A percentile compares a stretch with the other conserved stretches of the same genome.
These are phyloP conservation scores for Cydia pomonella DNA, from an alignment of 1,140 invertebrate species.

Conservation along the genomic window DNA sequence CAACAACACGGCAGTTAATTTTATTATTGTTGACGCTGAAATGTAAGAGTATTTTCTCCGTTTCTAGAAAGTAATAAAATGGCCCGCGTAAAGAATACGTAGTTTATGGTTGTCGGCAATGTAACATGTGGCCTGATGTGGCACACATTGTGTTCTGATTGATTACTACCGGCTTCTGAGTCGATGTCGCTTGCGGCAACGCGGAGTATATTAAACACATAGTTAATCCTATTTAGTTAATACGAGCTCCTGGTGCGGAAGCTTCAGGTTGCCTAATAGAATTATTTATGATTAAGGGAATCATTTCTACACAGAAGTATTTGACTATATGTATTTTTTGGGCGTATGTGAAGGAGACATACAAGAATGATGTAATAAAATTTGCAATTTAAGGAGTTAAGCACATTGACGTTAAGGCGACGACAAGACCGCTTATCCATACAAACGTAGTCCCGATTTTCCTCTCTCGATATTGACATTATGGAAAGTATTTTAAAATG, in stretches of 20 bases:
- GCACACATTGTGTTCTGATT: slow-evolving; percentile 30
- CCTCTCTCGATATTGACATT: too few relatives aligned
- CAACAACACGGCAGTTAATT: neutral
- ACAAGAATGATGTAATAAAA: neutral
- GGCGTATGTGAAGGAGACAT: neutral
- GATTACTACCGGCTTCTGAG: slow-evolving; percentile 18
- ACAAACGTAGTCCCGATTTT: too few relatives aligned
- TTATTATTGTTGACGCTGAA: slow-evolving; percentile 18
- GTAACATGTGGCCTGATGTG: slow-evolving; percentile 1
- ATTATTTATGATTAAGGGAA: neutral
- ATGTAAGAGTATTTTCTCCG: neutral
- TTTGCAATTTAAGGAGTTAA: too few relatives aligned
- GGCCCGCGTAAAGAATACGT: neutral
- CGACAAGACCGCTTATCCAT: too few relatives aligned
- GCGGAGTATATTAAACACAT: neutral
- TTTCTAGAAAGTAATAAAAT: slow-evolving; percentile 23
- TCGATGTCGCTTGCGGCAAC: neutral
- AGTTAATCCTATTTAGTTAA: slow-evolving; percentile 4
- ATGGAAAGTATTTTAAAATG: too few relatives aligned
- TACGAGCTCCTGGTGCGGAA: neutral
- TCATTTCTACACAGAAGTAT: neutral
- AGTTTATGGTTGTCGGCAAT: slow-evolving; percentile 21
- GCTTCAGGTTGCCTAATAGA: neutral
- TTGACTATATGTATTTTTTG: too few relatives aligned
- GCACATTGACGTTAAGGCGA: too few relatives aligned